Evolutionary conservation across 1,140 invertebrate species (phyloP), one percentile per base, ranked within the genome.

Genomic region (Pseudomyrmex dendroicus): DNA sequence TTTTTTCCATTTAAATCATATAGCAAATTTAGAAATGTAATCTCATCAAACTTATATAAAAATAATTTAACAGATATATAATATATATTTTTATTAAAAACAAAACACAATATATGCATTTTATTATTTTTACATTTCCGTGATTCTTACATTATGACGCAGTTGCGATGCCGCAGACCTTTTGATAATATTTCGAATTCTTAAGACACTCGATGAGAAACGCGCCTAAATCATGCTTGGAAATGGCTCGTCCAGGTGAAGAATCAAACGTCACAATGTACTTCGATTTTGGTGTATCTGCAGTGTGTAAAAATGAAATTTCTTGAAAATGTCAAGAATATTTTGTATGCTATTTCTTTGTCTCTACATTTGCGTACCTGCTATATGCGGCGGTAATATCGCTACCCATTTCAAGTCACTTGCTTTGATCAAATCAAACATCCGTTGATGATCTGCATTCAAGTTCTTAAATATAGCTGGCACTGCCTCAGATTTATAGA

Each of bases 341-440:
- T 4, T 22, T 20, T 62, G 73, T 9, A 13, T 68, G 4, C 12
- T 44, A 12, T 10, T 25, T 46, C 2, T 46, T n/a, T 25, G n/a
- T 63, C 7, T 61, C 4, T n/a, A 80, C 8, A 56, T 7, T 35
- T 35, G 5, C 13, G 22, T 92, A 96, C 96, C 96, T 89, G 96
- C 95, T 91, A 98, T 98, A 88, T 98, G 97, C 15, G 97, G 97
- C 48, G 98, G 97, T 86, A 97, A 95, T 35, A 98, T 95, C 7
- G 97, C 97, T 87, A 98, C 95, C 95, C 96, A 98, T 78, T 98
- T 96, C 61, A 97, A 92, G 0, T 94, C 94, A 56, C 96, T 96
- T 0, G 94, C 94, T 91, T 97, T 96, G 12, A 97, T 90, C 44
- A 95, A 91, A 73, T 97, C 95, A 85, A 96, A 95, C 97, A 98